These are phyloP conservation scores for Tetramorium parvispinum DNA, from an alignment of 1,140 invertebrate species.

Conservation along the genomic window DNA sequence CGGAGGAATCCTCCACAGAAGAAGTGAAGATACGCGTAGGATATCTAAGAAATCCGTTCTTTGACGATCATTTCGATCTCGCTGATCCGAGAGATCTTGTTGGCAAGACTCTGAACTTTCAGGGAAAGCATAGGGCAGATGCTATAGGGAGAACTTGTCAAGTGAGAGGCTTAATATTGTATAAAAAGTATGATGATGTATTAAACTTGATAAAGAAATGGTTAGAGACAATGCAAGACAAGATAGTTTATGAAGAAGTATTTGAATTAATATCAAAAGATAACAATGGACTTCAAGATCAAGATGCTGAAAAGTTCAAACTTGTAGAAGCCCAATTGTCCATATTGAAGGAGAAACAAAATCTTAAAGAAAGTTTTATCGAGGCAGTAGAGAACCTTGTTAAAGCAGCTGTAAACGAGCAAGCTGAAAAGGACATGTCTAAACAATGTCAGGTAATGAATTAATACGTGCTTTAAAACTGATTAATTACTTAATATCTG, in stretches of 20 bases:
- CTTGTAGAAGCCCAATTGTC: constrained; percentile 74
- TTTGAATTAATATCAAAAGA: constrained; percentile 82
- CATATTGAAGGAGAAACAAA: constrained; percentile 77
- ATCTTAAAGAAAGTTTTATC: constrained; percentile 79
- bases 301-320: constrained; percentile 75
- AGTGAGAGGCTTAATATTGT: constrained; percentile 89
- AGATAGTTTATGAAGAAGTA: constrained; percentile 82
- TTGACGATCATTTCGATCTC: constrained; percentile 96
- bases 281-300: constrained; percentile 77
- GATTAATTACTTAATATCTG: constrained; percentile 36
- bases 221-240: constrained; percentile 72
- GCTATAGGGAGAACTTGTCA: constrained; percentile 88
- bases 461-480: constrained; percentile 18
- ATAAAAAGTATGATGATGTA: constrained; percentile 89
- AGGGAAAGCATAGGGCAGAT: constrained; percentile 86
- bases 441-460: constrained; percentile 85
- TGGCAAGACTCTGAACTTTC: constrained; percentile 92
- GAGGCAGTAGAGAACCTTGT: constrained; percentile 85
- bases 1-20: constrained; percentile 85
- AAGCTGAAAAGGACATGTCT: constrained; percentile 86
- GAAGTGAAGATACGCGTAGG: constrained; percentile 92
- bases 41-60: constrained; percentile 92
- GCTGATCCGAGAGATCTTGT: constrained; percentile 88
- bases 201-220: constrained; percentile 82
- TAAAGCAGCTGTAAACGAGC: constrained; percentile 85